Evolutionary conservation across 2,888 invertebrate genomes (phyloP).

Genomic region (Pristionchus japonicus): DNA sequence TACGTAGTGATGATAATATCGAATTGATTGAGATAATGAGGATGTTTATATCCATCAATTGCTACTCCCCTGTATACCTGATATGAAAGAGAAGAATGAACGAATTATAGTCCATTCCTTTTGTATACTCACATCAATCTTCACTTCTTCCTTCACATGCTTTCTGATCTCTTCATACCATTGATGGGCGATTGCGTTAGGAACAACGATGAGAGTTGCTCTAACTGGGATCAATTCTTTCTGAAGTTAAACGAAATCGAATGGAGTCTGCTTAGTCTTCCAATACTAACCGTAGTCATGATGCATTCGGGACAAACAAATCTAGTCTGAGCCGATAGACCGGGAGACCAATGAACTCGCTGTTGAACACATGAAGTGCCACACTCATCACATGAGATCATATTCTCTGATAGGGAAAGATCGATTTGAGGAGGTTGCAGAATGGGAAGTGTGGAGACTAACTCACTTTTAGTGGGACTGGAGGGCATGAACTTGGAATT

Average conservation of each 20-base stretch:
- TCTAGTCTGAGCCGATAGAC: constrained; percentile 18
- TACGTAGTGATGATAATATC: constrained; percentile 86
- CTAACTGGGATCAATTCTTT: constrained; percentile 75
- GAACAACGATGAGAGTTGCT: constrained; percentile 85
- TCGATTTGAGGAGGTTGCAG: too few relatives aligned
- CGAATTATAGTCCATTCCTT: background rate
- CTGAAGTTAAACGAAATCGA: background rate
- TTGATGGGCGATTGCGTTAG: constrained; percentile 82
- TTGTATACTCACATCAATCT: constrained; percentile 53
- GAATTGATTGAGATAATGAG: constrained; percentile 79
- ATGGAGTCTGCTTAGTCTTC: background rate
- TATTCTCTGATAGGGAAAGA: too few relatives aligned
- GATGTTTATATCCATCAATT: constrained; percentile 57
- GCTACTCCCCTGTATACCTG: constrained; percentile 60
- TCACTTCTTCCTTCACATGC: constrained; percentile 63
- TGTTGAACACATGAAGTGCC: constrained; percentile 20
- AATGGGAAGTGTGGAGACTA: background rate
- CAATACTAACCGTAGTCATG: background rate
- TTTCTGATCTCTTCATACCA: constrained; percentile 82
- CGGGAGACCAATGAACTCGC: constrained; percentile 48
- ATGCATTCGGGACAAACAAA: constrained; percentile 53
- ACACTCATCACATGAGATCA: constrained; percentile 14
- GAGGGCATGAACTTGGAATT: background rate
- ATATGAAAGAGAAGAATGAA: background rate
- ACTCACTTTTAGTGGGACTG: constrained; percentile 15